Percentiles rank a stretch among this genome's conserved stretches.
phyloP scores from a whole-genome alignment of 2,888 invertebrate species.

The Galeopsomyia nigrocyanea region DNA sequence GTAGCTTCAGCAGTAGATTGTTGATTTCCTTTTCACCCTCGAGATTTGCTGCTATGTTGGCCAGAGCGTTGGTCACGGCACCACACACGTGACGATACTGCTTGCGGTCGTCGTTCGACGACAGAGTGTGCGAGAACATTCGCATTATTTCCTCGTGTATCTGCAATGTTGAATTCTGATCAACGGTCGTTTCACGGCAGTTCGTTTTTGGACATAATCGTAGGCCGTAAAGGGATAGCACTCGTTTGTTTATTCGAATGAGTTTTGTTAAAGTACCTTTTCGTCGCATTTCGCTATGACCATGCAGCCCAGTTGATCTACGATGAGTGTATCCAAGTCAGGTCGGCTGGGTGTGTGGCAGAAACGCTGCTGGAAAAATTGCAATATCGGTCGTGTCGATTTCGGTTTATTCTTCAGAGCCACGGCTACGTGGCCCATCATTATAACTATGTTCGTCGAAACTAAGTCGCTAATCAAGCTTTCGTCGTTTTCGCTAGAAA shows the following conservation, averaged over 20 bases:
- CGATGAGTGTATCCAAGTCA: conserved; percentile 92
- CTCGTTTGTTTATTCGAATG: background rate
- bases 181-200: no score
- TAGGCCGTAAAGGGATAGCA: conserved; percentile 10
- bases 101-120: conserved; percentile 70
- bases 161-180: conserved; percentile 53
- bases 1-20: conserved; percentile 87
- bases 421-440: conserved; percentile 97
- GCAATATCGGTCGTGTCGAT: conserved; percentile 94
- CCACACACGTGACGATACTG: conserved; percentile 86
- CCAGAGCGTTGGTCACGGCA: conserved; percentile 95
- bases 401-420: conserved; percentile 93
- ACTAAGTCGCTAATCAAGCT: conserved; percentile 82
- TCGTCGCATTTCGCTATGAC: conserved; percentile 93
- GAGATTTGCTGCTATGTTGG: conserved; percentile 95
- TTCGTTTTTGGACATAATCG: background rate
- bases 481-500: conserved; percentile 56
- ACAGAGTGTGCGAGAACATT: conserved; percentile 95
- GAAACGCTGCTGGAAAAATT: conserved; percentile 96
- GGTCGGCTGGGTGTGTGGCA: conserved; percentile 87
- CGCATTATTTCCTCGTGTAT: conserved; percentile 96
- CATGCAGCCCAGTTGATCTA: conserved; percentile 98
- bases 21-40: conserved; percentile 88
- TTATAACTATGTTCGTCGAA: conserved; percentile 96
- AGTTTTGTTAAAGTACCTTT: conserved; percentile 68